Base-by-base conservation (phyloP, 2,888 invertebrate species). In the Panopea generosa region DNA sequence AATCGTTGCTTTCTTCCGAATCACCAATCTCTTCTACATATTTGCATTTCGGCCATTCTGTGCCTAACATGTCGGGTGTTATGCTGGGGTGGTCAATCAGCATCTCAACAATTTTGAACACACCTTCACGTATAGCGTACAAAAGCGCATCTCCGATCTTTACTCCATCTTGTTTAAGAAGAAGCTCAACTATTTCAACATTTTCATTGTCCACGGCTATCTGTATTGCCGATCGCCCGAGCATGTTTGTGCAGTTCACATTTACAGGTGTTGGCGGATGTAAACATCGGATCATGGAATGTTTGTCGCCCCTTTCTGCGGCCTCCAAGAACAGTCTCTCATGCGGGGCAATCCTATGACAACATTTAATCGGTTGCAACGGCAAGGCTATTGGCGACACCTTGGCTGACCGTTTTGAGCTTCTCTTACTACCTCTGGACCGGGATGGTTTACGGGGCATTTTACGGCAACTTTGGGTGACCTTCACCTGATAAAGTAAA, bases 41-140 rank as follows among this genome's bases (percentile, higher is more conserved):
- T 59, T 88, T 88, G n/a, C 91, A 90, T 74, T 91, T 91, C 1
- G 91, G 89, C 94, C 94, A 94, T 45, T 94, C 94, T 45, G 92
- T 92, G n/a, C 94, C 94, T 33, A 94, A 88, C 93, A 94, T 94
- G 40, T 93, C 93, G 16, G 91, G 85, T 2, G 91, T 92, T 69
- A 93, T 93, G 62, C 92, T 93, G 0, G 92, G 93, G 78, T 94
- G 94, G 78, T 94, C 93, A 61, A 94, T 93, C 55, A 94, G 90
- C 93, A 94, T 93, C 86, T 94, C 94, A 14, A 94, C 94, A 61
- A 94, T 93, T 77, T 92, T 84, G 83, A 93, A 94, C 18, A 94
- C 94, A 14, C 94, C 94, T 86, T 93, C 93, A 53, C 93, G 89
- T 62, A 94, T 94, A 22, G 94, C 94, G 82, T 94, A 93, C 61